Evolutionary conservation across 2,888 invertebrate species (phyloP), one percentile per base, ranked within the genome.

Genomic region (Steinernema hermaphroditum): DNA sequence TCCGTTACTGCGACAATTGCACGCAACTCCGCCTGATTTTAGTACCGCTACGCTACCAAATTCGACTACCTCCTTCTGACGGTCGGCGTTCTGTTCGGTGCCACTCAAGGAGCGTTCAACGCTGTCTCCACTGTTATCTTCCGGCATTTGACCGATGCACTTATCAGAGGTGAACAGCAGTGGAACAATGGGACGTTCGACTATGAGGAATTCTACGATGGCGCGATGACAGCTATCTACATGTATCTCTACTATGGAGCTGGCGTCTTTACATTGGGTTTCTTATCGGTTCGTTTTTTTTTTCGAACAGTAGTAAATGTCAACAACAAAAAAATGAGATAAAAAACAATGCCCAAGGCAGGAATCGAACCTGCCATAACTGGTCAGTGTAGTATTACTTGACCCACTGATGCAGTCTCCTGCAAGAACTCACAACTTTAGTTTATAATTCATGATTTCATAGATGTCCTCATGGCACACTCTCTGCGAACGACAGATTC

Each of bases 401-500:
- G n/a, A n/a, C n/a, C n/a, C n/a, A n/a, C n/a, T n/a, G n/a, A n/a
- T n/a, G n/a, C n/a, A n/a, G n/a, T n/a, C n/a, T n/a, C n/a, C n/a
- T n/a, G n/a, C n/a, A n/a, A n/a, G n/a, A n/a, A n/a, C n/a, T n/a
- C n/a, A n/a, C n/a, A n/a, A n/a, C n/a, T n/a, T n/a, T n/a, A n/a
- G n/a, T n/a, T n/a, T n/a, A n/a, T n/a, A n/a, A n/a, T n/a, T n/a
- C n/a, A n/a, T n/a, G n/a, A 54, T 62, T 79, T 37, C 86, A n/a
- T n/a, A 88, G 82, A 86, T 88, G 71, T 77, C 82, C 8, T 86
- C 86, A 75, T 89, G 88, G 88, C 85, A 86, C 77, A 81, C 83
- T 8, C 83, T 88, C 1, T 86, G 88, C 2, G 87, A 88, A 75
- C 77, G 88, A 70, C 90, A 90, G 83, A 84, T 88, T 0, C 86